These are phyloP conservation scores for Cecidostiba fungosa DNA, from an alignment of 2,888 invertebrate species.

Conservation along the genomic window DNA sequence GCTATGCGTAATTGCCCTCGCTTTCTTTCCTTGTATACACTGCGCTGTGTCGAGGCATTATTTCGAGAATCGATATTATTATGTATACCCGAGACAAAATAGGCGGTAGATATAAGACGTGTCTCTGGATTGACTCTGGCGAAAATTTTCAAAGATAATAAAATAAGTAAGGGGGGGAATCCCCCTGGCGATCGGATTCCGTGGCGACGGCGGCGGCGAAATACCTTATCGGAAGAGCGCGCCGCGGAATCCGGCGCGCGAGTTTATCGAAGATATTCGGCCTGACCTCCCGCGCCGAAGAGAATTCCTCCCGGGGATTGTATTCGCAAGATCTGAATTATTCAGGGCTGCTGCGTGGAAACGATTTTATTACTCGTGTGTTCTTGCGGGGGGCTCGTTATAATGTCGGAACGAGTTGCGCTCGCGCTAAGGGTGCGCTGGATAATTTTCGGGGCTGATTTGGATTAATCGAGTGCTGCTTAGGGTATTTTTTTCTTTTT, in stretches of 20 bases:
- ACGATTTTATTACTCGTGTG: constrained; percentile 20
- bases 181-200: constrained; percentile 17
- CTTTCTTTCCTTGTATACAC: background rate
- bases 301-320: constrained; percentile 13
- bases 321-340: constrained; percentile 22
- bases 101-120: too few relatives aligned
- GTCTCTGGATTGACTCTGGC: background rate
- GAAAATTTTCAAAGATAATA: constrained; percentile 7
- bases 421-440: too few relatives aligned
- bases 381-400: background rate
- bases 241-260: constrained; percentile 18
- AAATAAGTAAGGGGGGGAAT: background rate
- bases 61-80: background rate
- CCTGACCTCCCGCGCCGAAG: background rate
- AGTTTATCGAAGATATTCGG: constrained; percentile 48
- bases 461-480: too few relatives aligned
- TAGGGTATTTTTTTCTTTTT: too few relatives aligned
- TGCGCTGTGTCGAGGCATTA: too few relatives aligned
- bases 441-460: too few relatives aligned
- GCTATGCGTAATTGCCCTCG: constrained; percentile 14
- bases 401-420: background rate
- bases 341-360: constrained; percentile 17
- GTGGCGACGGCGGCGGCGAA: background rate
- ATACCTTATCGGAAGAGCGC: background rate
- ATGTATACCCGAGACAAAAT: background rate